Conservation (phyloP, 2,113 vertebrate species). For the Pygoscelis adeliae region DNA sequence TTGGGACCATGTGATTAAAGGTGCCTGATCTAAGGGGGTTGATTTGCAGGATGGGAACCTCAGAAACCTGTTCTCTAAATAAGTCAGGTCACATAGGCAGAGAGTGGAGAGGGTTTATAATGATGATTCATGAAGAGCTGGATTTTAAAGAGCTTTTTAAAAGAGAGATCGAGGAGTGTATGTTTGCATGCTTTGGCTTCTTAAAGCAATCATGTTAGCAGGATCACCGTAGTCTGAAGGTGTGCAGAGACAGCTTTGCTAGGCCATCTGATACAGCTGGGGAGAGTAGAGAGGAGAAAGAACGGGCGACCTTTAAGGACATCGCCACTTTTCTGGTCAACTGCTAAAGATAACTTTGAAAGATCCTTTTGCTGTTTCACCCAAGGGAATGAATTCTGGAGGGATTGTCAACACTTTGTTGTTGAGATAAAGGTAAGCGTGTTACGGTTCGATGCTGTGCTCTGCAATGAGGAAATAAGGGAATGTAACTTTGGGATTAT, state of each 20-base stretch:
- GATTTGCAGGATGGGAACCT: neutral
- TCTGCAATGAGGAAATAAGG: neutral
- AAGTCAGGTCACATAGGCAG: neutral
- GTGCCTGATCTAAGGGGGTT: neutral
- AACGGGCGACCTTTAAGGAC: neutral
- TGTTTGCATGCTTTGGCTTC: neutral
- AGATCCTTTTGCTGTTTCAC: neutral
- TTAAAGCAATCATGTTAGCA: neutral
- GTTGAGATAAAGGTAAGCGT: neutral
- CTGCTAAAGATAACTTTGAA: neutral
- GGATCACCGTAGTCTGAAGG: fast-evolving
- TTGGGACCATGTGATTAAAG: neutral
- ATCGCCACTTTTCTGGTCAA: neutral
- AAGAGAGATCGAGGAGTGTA: neutral
- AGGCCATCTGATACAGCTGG: neutral
- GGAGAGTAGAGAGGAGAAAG: neutral
- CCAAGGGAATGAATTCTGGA: neutral
- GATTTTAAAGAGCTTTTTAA: neutral
- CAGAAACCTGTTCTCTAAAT: neutral
- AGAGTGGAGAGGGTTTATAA: neutral
- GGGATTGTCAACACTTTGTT: neutral
- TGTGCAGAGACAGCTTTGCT: neutral
- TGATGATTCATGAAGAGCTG: neutral
- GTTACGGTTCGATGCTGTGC: neutral
- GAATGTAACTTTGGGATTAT: neutral